Evolutionary conservation across 2,888 invertebrate species (phyloP), one percentile per base, ranked within the genome.

Genomic region (Drosophila meridionalis): DNA sequence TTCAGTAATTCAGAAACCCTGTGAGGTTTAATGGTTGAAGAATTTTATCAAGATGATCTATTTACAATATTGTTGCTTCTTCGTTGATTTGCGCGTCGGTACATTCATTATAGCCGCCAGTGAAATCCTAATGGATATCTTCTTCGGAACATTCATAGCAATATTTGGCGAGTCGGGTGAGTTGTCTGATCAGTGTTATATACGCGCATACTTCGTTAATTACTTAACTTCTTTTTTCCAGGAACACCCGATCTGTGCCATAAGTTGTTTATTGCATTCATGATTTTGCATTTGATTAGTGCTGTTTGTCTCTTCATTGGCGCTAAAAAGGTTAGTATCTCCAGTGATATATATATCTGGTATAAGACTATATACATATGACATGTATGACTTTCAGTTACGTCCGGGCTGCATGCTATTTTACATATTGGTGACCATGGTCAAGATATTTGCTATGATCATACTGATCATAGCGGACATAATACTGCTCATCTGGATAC

Each of bases 181-280:
- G 83, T 60, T 20, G 1, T 0, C 14, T 2, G 14, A 26, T 14
- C 43, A 2, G 7, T 20, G 20, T 11, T 20, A 11, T 20, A 26
- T 43, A 20, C 20, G 20, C 9, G 20, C 30, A 42, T 6, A 0
- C 3, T 42, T n/a, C 42, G 7, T 42, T 42, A n/a, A n/a, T 7
- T 42, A 20, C 20, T 20, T 20, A 20, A 20, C 14, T 6, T 3
- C 8, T 8, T 48, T 8, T 48, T 30, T 9, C 0, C 1, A 89
- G 90, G 87, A n/a, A 6, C 14, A 2, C 90, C 90, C 59, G 83
- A 86, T 74, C 38, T 86, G 3, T 59, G 74, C 8, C 90, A 86
- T 38, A 66, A 69, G 9, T 28, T 86, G 12, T 73, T 74, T 38
- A 5, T 65, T 9, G n/a, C 62, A 7, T 90, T 90, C 8, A 63